Conservation (phyloP, 2,797 vertebrate genomes). For the Bradypodion pumilum region DNA sequence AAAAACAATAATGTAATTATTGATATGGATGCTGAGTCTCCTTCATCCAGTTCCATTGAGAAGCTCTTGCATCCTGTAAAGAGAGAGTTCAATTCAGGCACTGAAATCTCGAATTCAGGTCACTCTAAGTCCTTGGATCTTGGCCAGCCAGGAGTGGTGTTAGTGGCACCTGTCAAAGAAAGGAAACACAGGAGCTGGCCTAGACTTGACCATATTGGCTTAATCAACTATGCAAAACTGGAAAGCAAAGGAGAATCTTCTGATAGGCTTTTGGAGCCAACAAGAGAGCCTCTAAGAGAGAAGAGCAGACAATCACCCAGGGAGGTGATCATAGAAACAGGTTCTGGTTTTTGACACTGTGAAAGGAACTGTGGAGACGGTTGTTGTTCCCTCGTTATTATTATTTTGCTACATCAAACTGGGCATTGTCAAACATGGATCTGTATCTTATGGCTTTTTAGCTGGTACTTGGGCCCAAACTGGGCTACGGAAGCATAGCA, state of each 20-base stretch:
- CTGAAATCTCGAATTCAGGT: constrained; percentile 73
- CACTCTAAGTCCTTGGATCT: constrained; percentile 79
- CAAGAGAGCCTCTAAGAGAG: constrained; percentile 61
- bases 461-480: constrained; percentile 1
- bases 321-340: constrained; percentile 42
- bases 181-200: constrained; percentile 89
- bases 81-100: constrained; percentile 61
- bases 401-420: background rate
- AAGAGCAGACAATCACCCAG: constrained; percentile 45
- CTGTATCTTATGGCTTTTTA: background rate
- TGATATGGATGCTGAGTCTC: constrained; percentile 28
- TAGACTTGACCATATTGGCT: constrained; percentile 80
- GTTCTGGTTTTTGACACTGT: constrained; percentile 28
- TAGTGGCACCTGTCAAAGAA: constrained; percentile 73
- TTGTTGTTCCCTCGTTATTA: background rate
- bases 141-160: constrained; percentile 59
- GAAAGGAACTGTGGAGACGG: too few species aligned
- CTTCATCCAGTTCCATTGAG: background rate
- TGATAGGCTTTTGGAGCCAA: constrained; percentile 78
- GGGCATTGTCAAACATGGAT: rapidly evolving
- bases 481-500: background rate
- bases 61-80: background rate
- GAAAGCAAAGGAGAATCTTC: constrained; percentile 84
- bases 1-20: constrained; percentile 56
- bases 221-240: constrained; percentile 83